A percentile compares a stretch with the other conserved stretches of the same genome.
Conservation (phyloP, 2,888 invertebrate species). For the Imbricaverruca yamaguchii region DNA sequence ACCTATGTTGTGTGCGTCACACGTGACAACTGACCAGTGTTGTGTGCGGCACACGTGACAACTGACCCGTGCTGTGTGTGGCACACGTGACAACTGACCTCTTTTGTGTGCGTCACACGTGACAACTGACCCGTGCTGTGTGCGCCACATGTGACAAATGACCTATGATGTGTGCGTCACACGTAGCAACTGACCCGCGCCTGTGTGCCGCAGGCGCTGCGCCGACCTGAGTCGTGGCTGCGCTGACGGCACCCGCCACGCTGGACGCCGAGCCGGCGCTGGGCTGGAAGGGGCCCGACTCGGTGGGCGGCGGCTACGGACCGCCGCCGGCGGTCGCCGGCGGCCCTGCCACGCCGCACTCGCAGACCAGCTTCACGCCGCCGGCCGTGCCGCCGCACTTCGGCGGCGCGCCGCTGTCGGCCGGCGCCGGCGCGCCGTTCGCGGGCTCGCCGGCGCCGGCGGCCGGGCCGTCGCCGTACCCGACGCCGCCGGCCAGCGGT, state of each 20-base stretch:
- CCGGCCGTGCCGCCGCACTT: conserved; percentile 20
- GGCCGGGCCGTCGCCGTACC: conserved; percentile 16
- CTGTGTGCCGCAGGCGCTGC: background rate
- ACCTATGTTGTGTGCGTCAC: no score
- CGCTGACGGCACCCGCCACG: background rate
- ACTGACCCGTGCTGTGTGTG: background rate
- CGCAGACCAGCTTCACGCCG: conserved; percentile 21
- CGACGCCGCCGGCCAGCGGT: conserved; percentile 23
- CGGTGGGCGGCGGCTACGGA: background rate
- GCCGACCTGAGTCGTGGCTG: background rate
- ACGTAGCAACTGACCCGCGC: background rate
- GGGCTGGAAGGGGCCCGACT: conserved; percentile 12
- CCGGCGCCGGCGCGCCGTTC: background rate
- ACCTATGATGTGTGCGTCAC: no score
- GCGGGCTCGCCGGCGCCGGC: conserved; percentile 17
- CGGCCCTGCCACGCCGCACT: conserved; percentile 20
- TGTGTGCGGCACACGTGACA: background rate
- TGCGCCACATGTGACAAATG: no score
- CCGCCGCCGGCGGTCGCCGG: background rate
- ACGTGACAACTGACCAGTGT: background rate
- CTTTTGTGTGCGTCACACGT: background rate
- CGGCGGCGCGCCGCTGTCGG: background rate
- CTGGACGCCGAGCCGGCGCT: conserved; percentile 16
- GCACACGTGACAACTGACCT: no score
- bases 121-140: background rate